Conservation (phyloP, 2,888 invertebrate species). For the Rutpela maculata region DNA sequence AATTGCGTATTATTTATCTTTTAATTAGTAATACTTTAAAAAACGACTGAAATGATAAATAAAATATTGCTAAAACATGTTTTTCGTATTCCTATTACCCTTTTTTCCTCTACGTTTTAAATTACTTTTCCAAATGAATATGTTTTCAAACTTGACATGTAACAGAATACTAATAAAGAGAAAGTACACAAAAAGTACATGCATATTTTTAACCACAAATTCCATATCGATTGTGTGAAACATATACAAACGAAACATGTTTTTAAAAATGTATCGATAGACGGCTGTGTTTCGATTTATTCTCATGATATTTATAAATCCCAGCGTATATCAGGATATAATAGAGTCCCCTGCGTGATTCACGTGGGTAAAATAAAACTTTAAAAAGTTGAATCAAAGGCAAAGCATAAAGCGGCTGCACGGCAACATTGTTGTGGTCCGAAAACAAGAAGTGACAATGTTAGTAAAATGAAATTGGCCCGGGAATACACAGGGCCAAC, state of each 20-base stretch:
- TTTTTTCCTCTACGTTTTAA: too few species aligned
- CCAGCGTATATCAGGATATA: neutral
- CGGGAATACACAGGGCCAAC: slow-evolving; percentile 11
- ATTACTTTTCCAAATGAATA: too few species aligned
- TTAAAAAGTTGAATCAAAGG: slow-evolving; percentile 18
- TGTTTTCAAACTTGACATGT: too few species aligned
- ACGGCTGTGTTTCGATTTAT: neutral
- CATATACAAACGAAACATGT: neutral
- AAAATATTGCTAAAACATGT: too few species aligned
- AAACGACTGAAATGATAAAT: too few species aligned
- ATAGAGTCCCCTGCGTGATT: neutral
- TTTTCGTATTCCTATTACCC: too few species aligned
- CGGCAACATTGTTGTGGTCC: slow-evolving; percentile 1
- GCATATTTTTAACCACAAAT: too few species aligned
- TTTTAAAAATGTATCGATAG: neutral
- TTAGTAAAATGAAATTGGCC: slow-evolving; percentile 20
- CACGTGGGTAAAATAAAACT: slow-evolving; percentile 21
- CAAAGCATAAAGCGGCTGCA: neutral
- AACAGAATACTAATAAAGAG: too few species aligned
- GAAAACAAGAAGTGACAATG: slow-evolving; percentile 27
- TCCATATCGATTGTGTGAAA: neutral
- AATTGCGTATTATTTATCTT: too few species aligned
- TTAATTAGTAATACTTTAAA: too few species aligned
- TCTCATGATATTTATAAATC: neutral
- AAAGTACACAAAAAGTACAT: too few species aligned